These are phyloP conservation scores for Hedychridium roseum DNA, from an alignment of 2,888 invertebrate species.

Conservation along the genomic window DNA sequence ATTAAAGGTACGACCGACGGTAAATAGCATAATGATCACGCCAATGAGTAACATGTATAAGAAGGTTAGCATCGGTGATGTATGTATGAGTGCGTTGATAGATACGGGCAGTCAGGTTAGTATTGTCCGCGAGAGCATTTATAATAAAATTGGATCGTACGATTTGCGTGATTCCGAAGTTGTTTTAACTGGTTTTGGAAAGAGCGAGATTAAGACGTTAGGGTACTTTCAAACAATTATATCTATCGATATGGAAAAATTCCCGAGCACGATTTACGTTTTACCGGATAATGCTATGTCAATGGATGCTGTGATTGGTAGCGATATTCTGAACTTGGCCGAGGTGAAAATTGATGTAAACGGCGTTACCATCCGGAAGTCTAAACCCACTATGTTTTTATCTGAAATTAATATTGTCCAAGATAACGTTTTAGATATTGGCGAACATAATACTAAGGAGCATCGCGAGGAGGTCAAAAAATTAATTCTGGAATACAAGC, in stretches of 20 bases:
- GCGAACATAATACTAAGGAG: too few species aligned
- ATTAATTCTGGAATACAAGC: constrained; percentile 32
- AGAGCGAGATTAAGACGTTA: neutral
- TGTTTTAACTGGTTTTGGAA: constrained; percentile 5
- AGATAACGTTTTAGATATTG: constrained; percentile 1
- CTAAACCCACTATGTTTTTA: neutral
- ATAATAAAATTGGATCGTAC: neutral
- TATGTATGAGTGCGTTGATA: neutral
- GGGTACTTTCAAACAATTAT: constrained; percentile 3
- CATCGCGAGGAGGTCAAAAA: constrained; percentile 16
- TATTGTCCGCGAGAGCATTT: constrained; percentile 4
- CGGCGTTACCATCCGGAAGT: neutral
- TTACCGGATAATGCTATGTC: neutral
- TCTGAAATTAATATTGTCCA: neutral
- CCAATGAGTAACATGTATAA: neutral
- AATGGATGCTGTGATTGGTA: constrained; percentile 1
- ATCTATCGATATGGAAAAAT: neutral
- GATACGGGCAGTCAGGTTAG: constrained; percentile 10
- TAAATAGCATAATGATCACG: neutral
- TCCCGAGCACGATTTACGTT: neutral
- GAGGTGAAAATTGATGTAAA: constrained; percentile 1
- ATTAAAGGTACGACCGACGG: too few species aligned
- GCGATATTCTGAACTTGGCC: constrained; percentile 9
- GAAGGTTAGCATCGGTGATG: neutral
- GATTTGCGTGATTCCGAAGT: neutral